Conservation (phyloP, 2,113 vertebrate species). For the Nymphicus hollandicus region DNA sequence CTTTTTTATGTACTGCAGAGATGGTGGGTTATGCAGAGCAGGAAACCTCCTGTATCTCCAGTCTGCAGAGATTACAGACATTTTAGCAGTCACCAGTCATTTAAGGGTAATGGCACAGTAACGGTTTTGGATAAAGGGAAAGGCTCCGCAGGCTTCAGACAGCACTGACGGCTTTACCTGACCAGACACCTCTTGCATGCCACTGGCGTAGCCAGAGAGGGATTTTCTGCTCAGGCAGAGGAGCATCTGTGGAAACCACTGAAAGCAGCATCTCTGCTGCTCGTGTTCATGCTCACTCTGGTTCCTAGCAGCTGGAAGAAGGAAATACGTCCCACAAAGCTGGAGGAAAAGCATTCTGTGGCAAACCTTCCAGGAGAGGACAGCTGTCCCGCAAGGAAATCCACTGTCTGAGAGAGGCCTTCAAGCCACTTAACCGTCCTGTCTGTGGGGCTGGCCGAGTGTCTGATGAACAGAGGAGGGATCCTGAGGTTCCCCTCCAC, state of each 20-base stretch:
- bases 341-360: not conserved
- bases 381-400: not conserved
- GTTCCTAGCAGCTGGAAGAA: not conserved
- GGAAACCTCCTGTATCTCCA: not conserved
- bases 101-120: not conserved
- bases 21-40: not conserved
- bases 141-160: not conserved
- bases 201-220: not conserved
- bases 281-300: not conserved
- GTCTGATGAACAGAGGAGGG: not conserved
- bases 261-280: not conserved
- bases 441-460: not conserved
- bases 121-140: not conserved
- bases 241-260: not conserved
- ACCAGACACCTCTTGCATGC: not conserved
- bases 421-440: not conserved
- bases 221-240: not conserved
- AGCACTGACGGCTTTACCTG: not conserved
- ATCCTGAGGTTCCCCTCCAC: not conserved
- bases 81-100: not conserved
- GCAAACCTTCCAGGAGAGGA: not conserved
- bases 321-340: not conserved
- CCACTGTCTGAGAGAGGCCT: not conserved
- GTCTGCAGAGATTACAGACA: not conserved
- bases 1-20: conserved; percentile 55